phyloP scores from a whole-genome alignment of 2,797 vertebrate genomes.

The Acanthurus leucopareius region DNA sequence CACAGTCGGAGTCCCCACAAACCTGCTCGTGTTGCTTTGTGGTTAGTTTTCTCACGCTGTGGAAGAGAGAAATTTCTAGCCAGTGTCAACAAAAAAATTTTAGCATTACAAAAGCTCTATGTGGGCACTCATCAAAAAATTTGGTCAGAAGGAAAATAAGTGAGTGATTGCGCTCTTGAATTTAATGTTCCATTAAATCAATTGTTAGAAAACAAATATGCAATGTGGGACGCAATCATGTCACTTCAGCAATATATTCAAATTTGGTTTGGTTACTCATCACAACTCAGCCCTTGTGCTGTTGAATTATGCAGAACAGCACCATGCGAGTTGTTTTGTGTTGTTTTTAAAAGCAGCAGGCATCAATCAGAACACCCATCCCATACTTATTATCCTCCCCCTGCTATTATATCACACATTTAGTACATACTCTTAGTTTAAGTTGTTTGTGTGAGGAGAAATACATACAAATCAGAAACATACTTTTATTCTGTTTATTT shows the following conservation, averaged over 20 bases:
- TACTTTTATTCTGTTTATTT: background rate
- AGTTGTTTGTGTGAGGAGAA: conserved; percentile 22
- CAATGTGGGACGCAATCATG: conserved; percentile 28
- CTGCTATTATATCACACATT: conserved; percentile 33
- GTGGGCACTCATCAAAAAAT: background rate
- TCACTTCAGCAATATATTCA: conserved; percentile 21
- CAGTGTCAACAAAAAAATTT: background rate
- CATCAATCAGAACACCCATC: conserved; percentile 51
- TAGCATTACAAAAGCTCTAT: background rate
- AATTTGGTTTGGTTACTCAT: conserved; percentile 33
- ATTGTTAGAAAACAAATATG: conserved; percentile 22
- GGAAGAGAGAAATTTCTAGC: background rate
- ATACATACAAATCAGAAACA: conserved; percentile 17
- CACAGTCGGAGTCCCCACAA: background rate
- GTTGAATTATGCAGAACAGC: conserved; percentile 26
- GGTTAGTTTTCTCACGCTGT: conserved; percentile 3
- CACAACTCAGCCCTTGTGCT: background rate
- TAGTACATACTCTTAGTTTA: conserved; percentile 23
- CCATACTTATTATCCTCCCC: conserved; percentile 36
- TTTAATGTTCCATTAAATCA: conserved; percentile 39
- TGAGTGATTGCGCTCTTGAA: conserved; percentile 18
- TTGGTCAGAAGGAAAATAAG: conserved; percentile 10
- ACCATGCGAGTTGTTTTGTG: conserved; percentile 36
- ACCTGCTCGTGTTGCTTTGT: background rate
- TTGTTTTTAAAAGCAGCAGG: conserved; percentile 52